A percentile compares a stretch with the other conserved stretches of the same genome.
phyloP scores from a whole-genome alignment of 2,888 invertebrate species.

The Megalurothrips usitatus region DNA sequence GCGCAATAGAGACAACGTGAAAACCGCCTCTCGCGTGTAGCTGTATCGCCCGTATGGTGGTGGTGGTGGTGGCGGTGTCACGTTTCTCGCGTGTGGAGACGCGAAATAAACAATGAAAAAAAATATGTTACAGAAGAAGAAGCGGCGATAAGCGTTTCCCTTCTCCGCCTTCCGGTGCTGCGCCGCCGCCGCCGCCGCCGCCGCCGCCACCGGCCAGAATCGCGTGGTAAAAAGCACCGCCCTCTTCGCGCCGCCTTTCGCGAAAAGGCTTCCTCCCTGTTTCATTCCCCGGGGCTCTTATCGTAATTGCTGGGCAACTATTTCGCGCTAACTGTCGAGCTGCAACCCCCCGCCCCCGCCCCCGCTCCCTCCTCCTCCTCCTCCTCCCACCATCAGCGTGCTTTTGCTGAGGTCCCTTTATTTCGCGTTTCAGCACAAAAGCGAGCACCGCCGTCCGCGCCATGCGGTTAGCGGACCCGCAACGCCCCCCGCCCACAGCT shows the following conservation, averaged over 20 bases:
- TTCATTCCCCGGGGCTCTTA: background rate
- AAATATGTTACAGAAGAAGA: no score
- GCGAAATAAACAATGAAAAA: no score
- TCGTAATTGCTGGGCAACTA: slow-evolving; percentile 19
- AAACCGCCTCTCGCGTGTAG: no score
- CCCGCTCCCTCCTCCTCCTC: background rate
- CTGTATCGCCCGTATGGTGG: no score
- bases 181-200: no score
- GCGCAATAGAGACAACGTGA: no score
- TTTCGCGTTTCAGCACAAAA: background rate
- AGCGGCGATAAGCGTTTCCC: no score
- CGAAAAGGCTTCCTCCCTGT: background rate
- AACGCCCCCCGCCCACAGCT: background rate
- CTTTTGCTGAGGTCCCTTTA: background rate
- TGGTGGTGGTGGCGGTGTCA: no score
- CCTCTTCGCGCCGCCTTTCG: background rate
- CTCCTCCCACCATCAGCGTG: background rate
- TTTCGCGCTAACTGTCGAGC: slow-evolving; percentile 1
- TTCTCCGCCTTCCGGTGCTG: no score
- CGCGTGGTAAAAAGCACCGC: no score
- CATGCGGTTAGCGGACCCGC: background rate
- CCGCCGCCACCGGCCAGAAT: no score
- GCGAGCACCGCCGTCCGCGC: background rate
- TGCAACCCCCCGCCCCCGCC: background rate
- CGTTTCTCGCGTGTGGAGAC: no score